Evolutionary conservation across 2,113 vertebrate species (phyloP), one percentile per base, ranked within the genome.

Genomic region (Hippocampus mohnikei): DNA sequence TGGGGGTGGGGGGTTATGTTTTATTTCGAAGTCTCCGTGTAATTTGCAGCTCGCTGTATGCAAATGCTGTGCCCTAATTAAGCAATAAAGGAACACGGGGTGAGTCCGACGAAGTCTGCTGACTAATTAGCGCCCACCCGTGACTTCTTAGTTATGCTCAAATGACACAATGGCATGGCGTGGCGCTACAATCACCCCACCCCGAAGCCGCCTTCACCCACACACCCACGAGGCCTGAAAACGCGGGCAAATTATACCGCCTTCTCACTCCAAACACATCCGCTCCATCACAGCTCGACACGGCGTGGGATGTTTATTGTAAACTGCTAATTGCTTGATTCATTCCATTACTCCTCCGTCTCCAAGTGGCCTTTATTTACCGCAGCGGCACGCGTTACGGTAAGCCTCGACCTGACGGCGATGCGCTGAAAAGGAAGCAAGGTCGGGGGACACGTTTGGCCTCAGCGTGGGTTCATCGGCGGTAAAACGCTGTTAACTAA

Each of bases 51-150:
- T 53, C 15, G 10, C 52, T 9, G 4, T 12, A 41, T 21, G 60
- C 16, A 11, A 62, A 12, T 62, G 9, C 18, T 29, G 60, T 41
- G 42, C 53, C 52, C 20, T n/a, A 53, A 29, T 48, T 11, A 64
- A 69, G 65, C 61, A 46, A 9, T 20, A 69, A 48, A 67, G 55
- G 37, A 65, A 46, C 62, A 74, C 7, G 79, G 86, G 81, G 69
- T 7, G 71, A 72, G 59, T 23, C 88, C 90, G 90, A 94, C 33
- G 92, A 79, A 60, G 66, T 50, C 50, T 72, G 81, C 79, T 80
- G 78, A 87, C 89, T 94, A 93, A 94, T 93, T 90, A 91, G 84
- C 88, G 86, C 90, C 85, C 90, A 78, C 6, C 25, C 74, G 68
- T 33, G 59, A 79, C 82, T 87, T 88, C 82, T 90, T 59, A 65